Percentiles rank a stretch among this genome's conserved stretches.
These are phyloP conservation scores for Corythornis vintsioides DNA, from an alignment of 2,113 vertebrate species.

Conservation along the genomic window DNA sequence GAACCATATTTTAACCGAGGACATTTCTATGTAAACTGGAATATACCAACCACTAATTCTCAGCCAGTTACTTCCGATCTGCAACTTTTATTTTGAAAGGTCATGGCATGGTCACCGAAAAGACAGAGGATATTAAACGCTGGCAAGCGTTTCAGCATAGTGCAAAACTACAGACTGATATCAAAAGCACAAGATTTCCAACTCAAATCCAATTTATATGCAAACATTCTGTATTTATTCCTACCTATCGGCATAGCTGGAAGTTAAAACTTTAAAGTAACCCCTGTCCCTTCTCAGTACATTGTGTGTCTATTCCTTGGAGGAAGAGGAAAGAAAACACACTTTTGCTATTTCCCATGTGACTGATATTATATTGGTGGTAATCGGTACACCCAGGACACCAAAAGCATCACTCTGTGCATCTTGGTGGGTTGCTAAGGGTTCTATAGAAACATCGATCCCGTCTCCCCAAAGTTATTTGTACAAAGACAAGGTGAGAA, in stretches of 20 bases:
- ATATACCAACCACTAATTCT: constrained; percentile 84
- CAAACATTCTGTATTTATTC: neutral
- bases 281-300: neutral
- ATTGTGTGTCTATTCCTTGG: neutral
- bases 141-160: constrained; percentile 4
- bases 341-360: neutral
- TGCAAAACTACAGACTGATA: constrained; percentile 38
- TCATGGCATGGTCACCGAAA: constrained; percentile 78
- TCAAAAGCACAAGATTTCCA: constrained; percentile 20
- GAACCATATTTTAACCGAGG: constrained; percentile 93
- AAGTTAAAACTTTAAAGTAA: neutral
- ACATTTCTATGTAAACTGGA: constrained; percentile 85
- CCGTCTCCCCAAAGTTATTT: neutral
- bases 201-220: constrained; percentile 13
- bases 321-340: neutral
- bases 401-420: neutral
- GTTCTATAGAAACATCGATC: neutral
- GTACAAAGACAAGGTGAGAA: neutral
- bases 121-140: constrained; percentile 62
- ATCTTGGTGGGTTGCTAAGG: neutral
- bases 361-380: neutral
- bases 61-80: constrained; percentile 82
- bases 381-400: neutral
- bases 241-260: neutral
- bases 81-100: constrained; percentile 80